Evolutionary conservation across 2,888 invertebrate genomes (phyloP).

Genomic region (Volucella inanis): DNA sequence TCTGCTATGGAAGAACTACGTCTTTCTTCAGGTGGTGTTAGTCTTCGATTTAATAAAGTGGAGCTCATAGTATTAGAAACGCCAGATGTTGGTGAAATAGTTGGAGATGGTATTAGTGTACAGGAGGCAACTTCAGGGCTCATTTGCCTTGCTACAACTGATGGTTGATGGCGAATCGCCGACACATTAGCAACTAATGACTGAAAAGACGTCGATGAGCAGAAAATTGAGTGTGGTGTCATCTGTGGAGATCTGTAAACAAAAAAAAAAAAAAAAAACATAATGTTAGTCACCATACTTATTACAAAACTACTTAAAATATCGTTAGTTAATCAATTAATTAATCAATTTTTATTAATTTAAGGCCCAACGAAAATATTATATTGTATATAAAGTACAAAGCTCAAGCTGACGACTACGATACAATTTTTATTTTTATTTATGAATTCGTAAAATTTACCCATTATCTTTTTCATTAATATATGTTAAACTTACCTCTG

Average conservation of each 20-base stretch:
- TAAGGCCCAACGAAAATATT: too few species aligned
- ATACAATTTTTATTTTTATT: too few species aligned
- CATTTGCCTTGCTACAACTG: slow-evolving; percentile 42
- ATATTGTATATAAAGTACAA: too few species aligned
- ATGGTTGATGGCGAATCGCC: slow-evolving; percentile 85
- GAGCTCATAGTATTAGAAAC: slow-evolving; percentile 77
- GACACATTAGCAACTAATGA: slow-evolving; percentile 86
- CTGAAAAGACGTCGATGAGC: slow-evolving; percentile 89
- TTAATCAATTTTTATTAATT: too few species aligned
- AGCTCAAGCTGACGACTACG: too few species aligned
- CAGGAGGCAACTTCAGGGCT: slow-evolving; percentile 59
- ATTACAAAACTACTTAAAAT: too few species aligned
- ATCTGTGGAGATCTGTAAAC: slow-evolving; percentile 86
- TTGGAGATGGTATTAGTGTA: slow-evolving; percentile 80
- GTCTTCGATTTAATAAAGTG: slow-evolving; percentile 76
- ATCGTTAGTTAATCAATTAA: too few species aligned
- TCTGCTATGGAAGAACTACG: slow-evolving; percentile 94
- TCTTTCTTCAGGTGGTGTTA: slow-evolving; percentile 89
- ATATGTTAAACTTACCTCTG: slow-evolving; percentile 81
- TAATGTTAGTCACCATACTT: background rate
- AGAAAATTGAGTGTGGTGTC: slow-evolving; percentile 86
- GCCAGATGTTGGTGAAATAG: slow-evolving; percentile 79
- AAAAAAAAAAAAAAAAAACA: slow-evolving; percentile 76
- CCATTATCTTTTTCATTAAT: background rate
- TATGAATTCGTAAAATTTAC: too few species aligned